Conservation (phyloP, 37 sponge, comb jelly and placozoan genomes). For the Lycopodina hypogea region DNA sequence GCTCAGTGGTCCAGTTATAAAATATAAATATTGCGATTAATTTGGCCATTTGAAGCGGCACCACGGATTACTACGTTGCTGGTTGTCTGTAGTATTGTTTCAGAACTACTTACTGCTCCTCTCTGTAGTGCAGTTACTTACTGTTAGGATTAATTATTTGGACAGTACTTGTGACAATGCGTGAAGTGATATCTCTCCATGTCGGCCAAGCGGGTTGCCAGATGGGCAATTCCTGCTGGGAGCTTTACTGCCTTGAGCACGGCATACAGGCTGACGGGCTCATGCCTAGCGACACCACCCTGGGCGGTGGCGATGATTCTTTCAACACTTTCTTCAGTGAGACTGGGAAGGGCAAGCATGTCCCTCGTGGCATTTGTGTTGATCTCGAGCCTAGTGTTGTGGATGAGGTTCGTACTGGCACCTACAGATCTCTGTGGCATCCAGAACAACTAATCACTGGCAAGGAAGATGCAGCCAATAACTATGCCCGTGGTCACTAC, state of each 20-base stretch:
- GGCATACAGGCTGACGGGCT: conserved; percentile 75
- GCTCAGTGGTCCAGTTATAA: neutral
- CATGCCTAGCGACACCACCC: conserved; percentile 48
- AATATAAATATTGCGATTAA: neutral
- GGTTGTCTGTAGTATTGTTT: conserved; percentile 6
- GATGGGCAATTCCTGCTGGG: conserved; percentile 85
- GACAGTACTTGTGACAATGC: conserved; percentile 19
- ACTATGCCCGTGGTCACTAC: conserved; percentile 98
- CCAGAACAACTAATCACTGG: conserved; percentile 95
- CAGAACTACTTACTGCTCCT: neutral
- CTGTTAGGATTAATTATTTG: neutral
- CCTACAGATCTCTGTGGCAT: conserved; percentile 90
- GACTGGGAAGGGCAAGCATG: conserved; percentile 89
- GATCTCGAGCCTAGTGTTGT: conserved; percentile 90
- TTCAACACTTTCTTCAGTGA: conserved; percentile 96
- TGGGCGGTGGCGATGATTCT: conserved; percentile 85
- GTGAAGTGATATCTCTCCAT: conserved; percentile 88
- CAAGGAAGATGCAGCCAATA: conserved; percentile 98
- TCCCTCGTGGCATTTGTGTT: conserved; percentile 85
- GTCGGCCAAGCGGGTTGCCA: conserved; percentile 89
- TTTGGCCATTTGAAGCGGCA: neutral
- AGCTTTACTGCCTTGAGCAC: conserved; percentile 87
- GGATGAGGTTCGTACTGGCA: conserved; percentile 83
- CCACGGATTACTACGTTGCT: neutral
- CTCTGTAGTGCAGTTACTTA: neutral